A percentile compares a stretch with the other conserved stretches of the same genome.
phyloP scores from a whole-genome alignment of 2,797 vertebrate species.

The Liparis tanakae region DNA sequence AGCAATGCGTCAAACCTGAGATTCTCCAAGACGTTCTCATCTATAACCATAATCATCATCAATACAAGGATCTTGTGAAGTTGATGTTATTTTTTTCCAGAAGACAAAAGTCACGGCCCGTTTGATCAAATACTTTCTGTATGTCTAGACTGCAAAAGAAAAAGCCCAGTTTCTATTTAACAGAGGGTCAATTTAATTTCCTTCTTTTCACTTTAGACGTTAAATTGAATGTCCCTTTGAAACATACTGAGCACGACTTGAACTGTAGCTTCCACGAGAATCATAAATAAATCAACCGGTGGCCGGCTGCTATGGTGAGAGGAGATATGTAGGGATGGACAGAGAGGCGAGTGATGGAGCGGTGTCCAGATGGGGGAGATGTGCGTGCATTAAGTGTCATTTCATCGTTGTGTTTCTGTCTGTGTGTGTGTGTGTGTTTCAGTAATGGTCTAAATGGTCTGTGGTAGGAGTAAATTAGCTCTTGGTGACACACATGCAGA shows the following conservation, averaged over 20 bases:
- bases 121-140: slow-evolving; percentile 13
- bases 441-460: slow-evolving; percentile 81
- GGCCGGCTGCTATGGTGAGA: slow-evolving; percentile 54
- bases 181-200: slow-evolving; percentile 68
- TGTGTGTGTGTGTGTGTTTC: slow-evolving; percentile 48
- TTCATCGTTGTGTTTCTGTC: slow-evolving; percentile 50
- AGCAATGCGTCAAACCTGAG: not conserved
- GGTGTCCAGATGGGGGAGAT: slow-evolving; percentile 59
- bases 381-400: slow-evolving; percentile 66
- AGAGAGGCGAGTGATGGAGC: slow-evolving; percentile 65
- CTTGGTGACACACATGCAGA: slow-evolving; percentile 69
- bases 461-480: slow-evolving; percentile 82
- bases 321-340: slow-evolving; percentile 60
- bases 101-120: slow-evolving; percentile 7
- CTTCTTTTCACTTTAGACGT: slow-evolving; percentile 63
- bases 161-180: slow-evolving; percentile 59
- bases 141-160: slow-evolving; percentile 35
- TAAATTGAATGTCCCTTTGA: slow-evolving; percentile 73
- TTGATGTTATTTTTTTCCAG: slow-evolving; percentile 4
- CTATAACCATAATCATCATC: not conserved
- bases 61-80: slow-evolving; percentile 14
- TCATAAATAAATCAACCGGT: slow-evolving; percentile 71
- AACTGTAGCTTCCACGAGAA: slow-evolving; percentile 54
- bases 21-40: not conserved
- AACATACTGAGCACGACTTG: slow-evolving; percentile 51